A percentile compares a stretch with the other conserved stretches of the same genome.
These are phyloP conservation scores for Antigone vipio DNA, from an alignment of 2,113 vertebrate species.

Conservation along the genomic window DNA sequence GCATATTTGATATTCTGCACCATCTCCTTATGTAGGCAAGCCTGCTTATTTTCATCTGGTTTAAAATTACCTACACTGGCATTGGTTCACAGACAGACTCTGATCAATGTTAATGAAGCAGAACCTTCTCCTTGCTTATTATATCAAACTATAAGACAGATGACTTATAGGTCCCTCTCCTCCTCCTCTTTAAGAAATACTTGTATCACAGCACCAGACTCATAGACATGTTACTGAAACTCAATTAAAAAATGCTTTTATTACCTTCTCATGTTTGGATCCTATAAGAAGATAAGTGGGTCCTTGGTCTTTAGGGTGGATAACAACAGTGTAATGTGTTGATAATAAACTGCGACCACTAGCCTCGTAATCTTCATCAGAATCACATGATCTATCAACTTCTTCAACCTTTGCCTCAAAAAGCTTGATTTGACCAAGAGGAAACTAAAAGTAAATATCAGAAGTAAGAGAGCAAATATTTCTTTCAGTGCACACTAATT, in stretches of 20 bases:
- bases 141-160: neutral
- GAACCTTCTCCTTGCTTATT: neutral
- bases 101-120: neutral
- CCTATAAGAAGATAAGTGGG: slow-evolving; percentile 91
- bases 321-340: slow-evolving; percentile 83
- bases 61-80: neutral
- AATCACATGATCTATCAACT: slow-evolving; percentile 88
- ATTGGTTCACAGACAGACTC: neutral
- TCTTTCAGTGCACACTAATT: neutral
- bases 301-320: slow-evolving; percentile 90
- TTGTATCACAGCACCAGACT: neutral
- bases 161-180: neutral
- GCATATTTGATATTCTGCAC: neutral
- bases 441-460: slow-evolving; percentile 81
- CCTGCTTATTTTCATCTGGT: neutral
- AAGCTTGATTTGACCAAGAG: slow-evolving; percentile 94
- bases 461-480: neutral
- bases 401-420: slow-evolving; percentile 92
- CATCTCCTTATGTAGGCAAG: neutral
- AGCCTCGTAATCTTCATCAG: slow-evolving; percentile 86
- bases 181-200: neutral
- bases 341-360: slow-evolving; percentile 80
- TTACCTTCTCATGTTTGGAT: slow-evolving; percentile 90
- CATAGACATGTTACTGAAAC: neutral
- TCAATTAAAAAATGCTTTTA: neutral